Base-by-base conservation (phyloP, 2,888 invertebrate species). In the Trichacis sp. region DNA sequence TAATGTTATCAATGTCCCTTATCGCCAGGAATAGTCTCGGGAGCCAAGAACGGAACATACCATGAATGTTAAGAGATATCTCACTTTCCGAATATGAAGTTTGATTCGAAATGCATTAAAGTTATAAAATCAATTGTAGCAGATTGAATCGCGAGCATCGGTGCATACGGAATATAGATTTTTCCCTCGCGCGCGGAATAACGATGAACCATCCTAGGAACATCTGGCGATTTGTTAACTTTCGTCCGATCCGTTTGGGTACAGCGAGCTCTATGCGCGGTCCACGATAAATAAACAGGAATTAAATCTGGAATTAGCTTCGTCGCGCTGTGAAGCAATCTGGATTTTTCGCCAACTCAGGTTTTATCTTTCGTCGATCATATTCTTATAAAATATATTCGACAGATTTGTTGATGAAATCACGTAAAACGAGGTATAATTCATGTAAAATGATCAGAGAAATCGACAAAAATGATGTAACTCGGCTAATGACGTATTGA, bases 201-300 rank as follows among this genome's bases (percentile, higher is more conserved):
- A 74, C 74, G 71, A 70, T 70, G 73, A 71, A 74, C 76, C 67
- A 56, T 40, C 40, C 9, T 64, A 68, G 76, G 58, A 81, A 81
- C 83, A 83, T 83, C 82, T 83, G 83, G 83, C 79, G 76, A 77
- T 78, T 74, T 75, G 80, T 82, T 80, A 82, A 80, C 76, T 77
- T 75, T 78, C 76, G 75, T 73, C 64, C 62, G 66, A 63, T 55
- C 54, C 54, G 66, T 64, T 64, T 57, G 64, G 54, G 3, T 12
- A 36, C 36, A 36, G n/a, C 9, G 36, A n/a, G 12, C n/a, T 12
- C 40, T 15, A 4, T 50, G 36, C 51, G 61, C 70, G 68, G 64
- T 69, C 71, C 64, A 65, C 79, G 76, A 79, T 80, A 83, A 83
- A 83, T 83, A 83, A 83, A 83, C 81, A 78, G 70, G 79, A 83